phyloP scores from a whole-genome alignment of 2,797 vertebrate species.

The Apogon talboti region DNA sequence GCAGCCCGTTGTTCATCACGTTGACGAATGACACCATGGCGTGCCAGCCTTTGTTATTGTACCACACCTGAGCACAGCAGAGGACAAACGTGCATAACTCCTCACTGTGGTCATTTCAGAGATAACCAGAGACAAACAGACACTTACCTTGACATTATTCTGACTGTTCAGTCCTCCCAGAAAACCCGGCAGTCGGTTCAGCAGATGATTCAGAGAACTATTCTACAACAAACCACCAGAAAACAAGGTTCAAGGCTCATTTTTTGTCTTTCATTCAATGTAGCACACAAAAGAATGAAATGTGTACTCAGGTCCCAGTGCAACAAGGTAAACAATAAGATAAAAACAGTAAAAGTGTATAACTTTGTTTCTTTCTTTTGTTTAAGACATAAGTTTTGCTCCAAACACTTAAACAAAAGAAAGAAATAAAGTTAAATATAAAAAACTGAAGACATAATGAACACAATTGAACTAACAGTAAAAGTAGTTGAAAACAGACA shows the following conservation, averaged over 20 bases:
- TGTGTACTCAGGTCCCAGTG: too few species aligned
- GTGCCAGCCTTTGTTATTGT: conserved; percentile 97
- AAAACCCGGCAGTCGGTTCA: conserved; percentile 82
- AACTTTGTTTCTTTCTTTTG: too few species aligned
- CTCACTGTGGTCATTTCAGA: too few species aligned
- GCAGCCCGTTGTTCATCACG: conserved; percentile 88
- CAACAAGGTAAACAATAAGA: conserved; percentile 7
- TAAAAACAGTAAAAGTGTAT: too few species aligned
- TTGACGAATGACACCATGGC: conserved; percentile 93
- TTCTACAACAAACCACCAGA: conserved; percentile 74
- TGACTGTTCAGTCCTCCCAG: conserved; percentile 74
- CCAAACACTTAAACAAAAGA: too few species aligned
- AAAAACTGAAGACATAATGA: too few species aligned
- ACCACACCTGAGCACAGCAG: conserved; percentile 87
- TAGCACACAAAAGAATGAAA: too few species aligned
- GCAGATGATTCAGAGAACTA: conserved; percentile 80
- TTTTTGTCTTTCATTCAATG: too few species aligned
- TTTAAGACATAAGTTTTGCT: too few species aligned
- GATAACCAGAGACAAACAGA: background rate
- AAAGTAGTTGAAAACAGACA: background rate
- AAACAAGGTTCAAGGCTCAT: background rate
- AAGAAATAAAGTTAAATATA: too few species aligned
- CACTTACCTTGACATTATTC: conserved; percentile 88
- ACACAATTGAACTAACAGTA: too few species aligned
- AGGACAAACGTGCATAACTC: background rate